Percentiles rank a stretch among this genome's conserved stretches.
Evolutionary conservation across 2,797 vertebrate species (phyloP).

Genomic region (Molothrus aeneus): DNA sequence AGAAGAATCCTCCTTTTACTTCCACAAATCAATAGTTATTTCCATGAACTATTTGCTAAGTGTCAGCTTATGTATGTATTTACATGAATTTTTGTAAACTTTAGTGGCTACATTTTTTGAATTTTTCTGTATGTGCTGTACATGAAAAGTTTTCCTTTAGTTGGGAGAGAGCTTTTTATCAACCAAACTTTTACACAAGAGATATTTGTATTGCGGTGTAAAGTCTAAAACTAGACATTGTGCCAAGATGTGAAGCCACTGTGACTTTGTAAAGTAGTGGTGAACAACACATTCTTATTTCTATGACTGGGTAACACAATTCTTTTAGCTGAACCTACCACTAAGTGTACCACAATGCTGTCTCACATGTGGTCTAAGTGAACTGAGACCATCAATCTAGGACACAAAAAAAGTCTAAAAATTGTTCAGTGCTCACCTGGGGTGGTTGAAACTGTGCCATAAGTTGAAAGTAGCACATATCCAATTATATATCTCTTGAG

Average conservation of each 20-base stretch:
- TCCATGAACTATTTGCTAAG: neutral
- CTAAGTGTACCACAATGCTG: neutral
- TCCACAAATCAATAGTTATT: neutral
- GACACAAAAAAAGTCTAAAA: neutral
- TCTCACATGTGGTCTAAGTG: neutral
- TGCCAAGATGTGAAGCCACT: neutral
- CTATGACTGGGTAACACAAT: neutral
- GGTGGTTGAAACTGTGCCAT: neutral
- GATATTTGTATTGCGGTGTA: neutral
- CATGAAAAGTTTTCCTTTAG: neutral
- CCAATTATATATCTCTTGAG: neutral
- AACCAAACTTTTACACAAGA: neutral
- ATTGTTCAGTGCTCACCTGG: neutral
- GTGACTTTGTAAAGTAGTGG: neutral
- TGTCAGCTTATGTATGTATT: neutral
- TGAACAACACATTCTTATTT: neutral
- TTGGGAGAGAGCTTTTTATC: neutral
- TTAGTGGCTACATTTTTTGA: neutral
- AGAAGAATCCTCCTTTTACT: neutral
- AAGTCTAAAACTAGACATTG: neutral
- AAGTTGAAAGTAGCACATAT: neutral
- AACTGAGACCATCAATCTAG: neutral
- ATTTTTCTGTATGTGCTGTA: accelerated
- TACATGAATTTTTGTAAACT: neutral
- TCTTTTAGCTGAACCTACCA: neutral